These are phyloP conservation scores for Campylorhamphus procurvoides DNA, from an alignment of 2,113 vertebrate species.

Conservation along the genomic window DNA sequence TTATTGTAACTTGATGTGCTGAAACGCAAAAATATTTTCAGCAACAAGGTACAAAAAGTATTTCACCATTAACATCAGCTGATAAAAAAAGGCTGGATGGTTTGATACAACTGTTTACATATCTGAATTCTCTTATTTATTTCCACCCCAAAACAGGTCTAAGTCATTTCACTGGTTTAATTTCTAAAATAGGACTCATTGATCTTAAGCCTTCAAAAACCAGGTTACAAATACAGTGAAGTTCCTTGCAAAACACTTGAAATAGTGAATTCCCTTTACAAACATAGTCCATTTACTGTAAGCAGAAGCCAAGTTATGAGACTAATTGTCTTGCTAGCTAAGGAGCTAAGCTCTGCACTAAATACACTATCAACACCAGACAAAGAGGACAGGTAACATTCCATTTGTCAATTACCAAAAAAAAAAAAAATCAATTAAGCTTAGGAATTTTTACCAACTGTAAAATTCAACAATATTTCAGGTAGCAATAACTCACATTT, in stretches of 20 bases:
- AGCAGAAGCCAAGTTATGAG: constrained; percentile 72
- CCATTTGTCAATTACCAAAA: background rate
- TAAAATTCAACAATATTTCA: background rate
- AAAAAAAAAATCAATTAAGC: background rate
- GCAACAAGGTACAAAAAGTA: constrained; percentile 84
- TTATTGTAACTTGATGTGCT: constrained; percentile 83
- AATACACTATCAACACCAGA: background rate
- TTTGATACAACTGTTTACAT: constrained; percentile 74
- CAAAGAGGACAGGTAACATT: constrained; percentile 1
- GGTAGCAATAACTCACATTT: constrained; percentile 51
- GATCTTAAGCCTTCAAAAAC: constrained; percentile 70
- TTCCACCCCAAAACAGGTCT: constrained; percentile 67
- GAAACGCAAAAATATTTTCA: constrained; percentile 84
- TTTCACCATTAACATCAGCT: constrained; percentile 80
- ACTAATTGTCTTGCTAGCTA: constrained; percentile 30
- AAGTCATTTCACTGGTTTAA: constrained; percentile 71
- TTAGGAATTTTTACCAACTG: background rate
- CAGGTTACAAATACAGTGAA: constrained; percentile 71
- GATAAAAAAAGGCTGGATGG: constrained; percentile 79
- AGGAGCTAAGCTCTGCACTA: constrained; percentile 56
- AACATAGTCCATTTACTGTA: constrained; percentile 76
- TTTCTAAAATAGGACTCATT: constrained; percentile 74
- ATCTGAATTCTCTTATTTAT: constrained; percentile 65
- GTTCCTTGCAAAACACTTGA: constrained; percentile 73
- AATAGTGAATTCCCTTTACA: constrained; percentile 75